phyloP scores from a whole-genome alignment of 1,140 invertebrate genomes.

The Anoplophora glabripennis region DNA sequence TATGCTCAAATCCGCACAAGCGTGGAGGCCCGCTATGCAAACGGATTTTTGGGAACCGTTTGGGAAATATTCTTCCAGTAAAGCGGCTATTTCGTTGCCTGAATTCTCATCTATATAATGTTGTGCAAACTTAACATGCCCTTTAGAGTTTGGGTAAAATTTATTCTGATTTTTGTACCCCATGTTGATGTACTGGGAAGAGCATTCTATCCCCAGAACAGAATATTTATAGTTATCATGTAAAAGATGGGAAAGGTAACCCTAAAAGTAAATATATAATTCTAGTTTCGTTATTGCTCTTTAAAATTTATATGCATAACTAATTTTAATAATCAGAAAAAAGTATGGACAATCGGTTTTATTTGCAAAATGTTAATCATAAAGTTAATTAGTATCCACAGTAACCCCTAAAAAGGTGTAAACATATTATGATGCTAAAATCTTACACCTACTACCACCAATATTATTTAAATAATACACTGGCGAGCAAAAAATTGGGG shows the following conservation, averaged over 20 bases:
- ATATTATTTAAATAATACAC: too few relatives aligned
- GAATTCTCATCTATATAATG: constrained; percentile 57
- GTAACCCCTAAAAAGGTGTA: neutral
- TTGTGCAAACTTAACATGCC: constrained; percentile 57
- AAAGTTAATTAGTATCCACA: too few relatives aligned
- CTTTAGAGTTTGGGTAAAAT: constrained; percentile 53
- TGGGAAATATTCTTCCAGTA: constrained; percentile 47
- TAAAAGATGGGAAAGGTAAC: constrained; percentile 74
- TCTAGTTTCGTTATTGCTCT: too few relatives aligned
- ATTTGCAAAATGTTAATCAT: too few relatives aligned
- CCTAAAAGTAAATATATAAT: constrained; percentile 49
- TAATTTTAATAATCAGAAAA: neutral
- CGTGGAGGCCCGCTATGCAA: constrained; percentile 71
- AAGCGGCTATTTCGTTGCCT: constrained; percentile 48
- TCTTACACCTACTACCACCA: too few relatives aligned
- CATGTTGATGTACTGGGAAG: constrained; percentile 57
- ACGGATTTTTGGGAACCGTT: constrained; percentile 42
- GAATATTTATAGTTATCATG: constrained; percentile 60
- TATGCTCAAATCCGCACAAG: constrained; percentile 79
- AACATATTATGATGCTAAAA: too few relatives aligned
- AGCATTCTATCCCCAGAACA: constrained; percentile 73
- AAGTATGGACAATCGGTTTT: too few relatives aligned
- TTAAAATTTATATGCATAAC: neutral
- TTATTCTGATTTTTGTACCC: constrained; percentile 62
- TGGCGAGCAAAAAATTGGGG: too few relatives aligned